Evolutionary conservation across 1,140 invertebrate genomes (phyloP), one percentile per base, ranked within the genome.

Genomic region (Cydia pomonella): DNA sequence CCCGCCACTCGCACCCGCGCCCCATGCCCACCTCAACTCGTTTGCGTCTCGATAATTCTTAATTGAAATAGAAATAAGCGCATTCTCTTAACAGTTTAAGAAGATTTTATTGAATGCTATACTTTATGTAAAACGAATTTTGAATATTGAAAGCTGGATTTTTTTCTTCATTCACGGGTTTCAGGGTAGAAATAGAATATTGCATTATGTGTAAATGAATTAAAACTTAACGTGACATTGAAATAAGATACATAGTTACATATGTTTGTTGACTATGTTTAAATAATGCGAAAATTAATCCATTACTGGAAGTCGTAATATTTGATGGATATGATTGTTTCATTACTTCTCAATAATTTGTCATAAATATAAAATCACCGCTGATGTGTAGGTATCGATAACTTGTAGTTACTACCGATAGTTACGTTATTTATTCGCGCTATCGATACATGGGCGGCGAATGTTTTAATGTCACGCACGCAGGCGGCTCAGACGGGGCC

Each of bases 21-120:
- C 47, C 76, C 72, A 75, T 77, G 53, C 47, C 38, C 72, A 78
- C 71, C 74, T 75, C 77, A 81, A 77, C 77, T 77, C 74, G 77
- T 79, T 81, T 79, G 77, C 77, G 74, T 77, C 76, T 69, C 75
- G 75, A 80, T 78, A 76, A 75, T 59, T 76, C 66, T 47, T 76
- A 78, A 77, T 75, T 78, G 69, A 76, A 78, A 79, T 76, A 21
- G 23, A 73, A 41, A 50, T 73, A 69, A 69, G 9, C 64, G 64
- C 33, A 69, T 69, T 69, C 29, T 33, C 64, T 38, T 29, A 50
- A 18, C 47, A 13, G 47, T 18, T n/a, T 13, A 38, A 38, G n/a
- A n/a, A 50, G 47, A 16, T n/a, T 9, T 50, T 18, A 7, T 50
- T 50, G 6, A 18, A 50, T 5, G n/a, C 33, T 13, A 44, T 44